Base-by-base conservation (phyloP, 2,888 invertebrate genomes). In the Phymatocera aterrima region DNA sequence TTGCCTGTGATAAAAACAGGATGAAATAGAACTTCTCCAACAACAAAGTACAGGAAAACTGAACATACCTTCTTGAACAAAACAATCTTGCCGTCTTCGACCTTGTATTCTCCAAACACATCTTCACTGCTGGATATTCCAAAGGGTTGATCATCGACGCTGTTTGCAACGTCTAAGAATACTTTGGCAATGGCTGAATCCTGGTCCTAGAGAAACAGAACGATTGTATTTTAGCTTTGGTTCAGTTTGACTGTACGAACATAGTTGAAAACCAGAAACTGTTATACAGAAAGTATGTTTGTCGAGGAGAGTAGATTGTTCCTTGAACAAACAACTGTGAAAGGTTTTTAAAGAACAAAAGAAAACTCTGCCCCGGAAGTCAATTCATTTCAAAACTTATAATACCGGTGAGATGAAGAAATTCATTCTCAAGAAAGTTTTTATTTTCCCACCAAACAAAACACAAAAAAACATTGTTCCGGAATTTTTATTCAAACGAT, bases 41-140 rank as follows among this genome's bases (percentile, higher is more conserved):
- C 79, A 75, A 31, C 57, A 28, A 79, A 21, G 48, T 65, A 48
- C 21, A 65, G 10, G 28, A 48, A 60, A 51, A 40, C 10, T 3
- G 15, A n/a, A n/a, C 51, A 21, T 91, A 97, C 97, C 92, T 97
- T 96, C 93, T 99, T 99, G 93, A 97, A 98, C 51, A 99, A 93
- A 80, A 97, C 92, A 86, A 99, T 93, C 86, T 94, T 93, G 82
- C 96, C 97, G 85, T 95, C 94, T 86, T 95, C 93, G 80, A 95
- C 95, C 87, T 96, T 95, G 88, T 97, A 93, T 88, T 98, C 97
- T 81, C 93, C 92, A 88, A 95, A 94, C 51, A 98, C 93, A 82
- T 94, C 95, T 83, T 95, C 95, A 79, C 94, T 95, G 84, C 94
- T 94, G 77, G 96, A 95, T 88, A 99, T 94, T 86, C 94, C 99